These are phyloP conservation scores for Ruditapes philippinarum DNA, from an alignment of 1,140 invertebrate species.

Conservation along the genomic window DNA sequence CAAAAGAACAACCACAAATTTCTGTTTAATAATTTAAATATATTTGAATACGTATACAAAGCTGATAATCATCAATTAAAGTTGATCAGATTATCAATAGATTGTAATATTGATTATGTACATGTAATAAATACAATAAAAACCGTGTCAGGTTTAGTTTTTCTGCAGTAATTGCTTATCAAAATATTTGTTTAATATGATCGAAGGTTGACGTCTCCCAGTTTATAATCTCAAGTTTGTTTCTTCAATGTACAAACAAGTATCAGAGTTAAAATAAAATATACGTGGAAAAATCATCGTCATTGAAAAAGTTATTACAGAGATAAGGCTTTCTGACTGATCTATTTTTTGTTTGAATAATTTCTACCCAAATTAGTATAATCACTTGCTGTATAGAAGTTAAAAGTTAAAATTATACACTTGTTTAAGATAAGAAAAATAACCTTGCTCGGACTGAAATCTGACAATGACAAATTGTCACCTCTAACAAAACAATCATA, in stretches of 20 bases:
- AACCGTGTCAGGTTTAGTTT: slow-evolving; percentile 24
- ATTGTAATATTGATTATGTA: slow-evolving; percentile 18
- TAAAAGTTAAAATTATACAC: no score
- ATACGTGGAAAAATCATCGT: no score
- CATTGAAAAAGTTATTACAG: no score
- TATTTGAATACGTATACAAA: not conserved
- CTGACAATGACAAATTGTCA: no score
- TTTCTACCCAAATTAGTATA: no score
- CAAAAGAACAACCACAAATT: not conserved
- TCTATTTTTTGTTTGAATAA: no score
- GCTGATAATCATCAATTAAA: slow-evolving; percentile 21
- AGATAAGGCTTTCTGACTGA: no score
- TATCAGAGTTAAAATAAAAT: no score
- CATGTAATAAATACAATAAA: not conserved
- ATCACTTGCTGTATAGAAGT: no score
- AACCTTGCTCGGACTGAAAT: no score
- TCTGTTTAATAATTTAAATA: not conserved
- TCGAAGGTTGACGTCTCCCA: not conserved
- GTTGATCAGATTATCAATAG: not conserved
- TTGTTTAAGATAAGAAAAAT: no score
- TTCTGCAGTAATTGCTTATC: not conserved
- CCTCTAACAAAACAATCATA: no score
- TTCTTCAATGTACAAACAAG: not conserved
- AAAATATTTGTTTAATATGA: slow-evolving; percentile 24
- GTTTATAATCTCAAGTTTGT: not conserved